Evolutionary conservation across 2,888 invertebrate species (phyloP).

Genomic region (Hydraecia micacea): DNA sequence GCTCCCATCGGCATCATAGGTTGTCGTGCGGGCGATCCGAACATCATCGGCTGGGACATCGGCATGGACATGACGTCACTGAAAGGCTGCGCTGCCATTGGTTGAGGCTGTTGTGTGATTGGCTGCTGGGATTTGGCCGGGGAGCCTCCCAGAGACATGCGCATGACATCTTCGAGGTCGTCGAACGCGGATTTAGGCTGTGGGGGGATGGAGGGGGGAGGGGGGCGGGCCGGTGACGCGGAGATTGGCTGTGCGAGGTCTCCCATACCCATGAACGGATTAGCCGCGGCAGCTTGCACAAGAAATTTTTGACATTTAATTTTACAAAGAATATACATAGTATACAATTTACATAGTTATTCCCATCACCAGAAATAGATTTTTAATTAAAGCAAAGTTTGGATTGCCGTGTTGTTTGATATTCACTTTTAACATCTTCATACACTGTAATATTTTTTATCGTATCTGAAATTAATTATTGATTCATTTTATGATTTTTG

Average conservation of each 20-base stretch:
- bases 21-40: conserved; percentile 86
- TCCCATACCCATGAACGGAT: conserved; percentile 92
- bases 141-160: conserved; percentile 92
- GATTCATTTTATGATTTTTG: no score
- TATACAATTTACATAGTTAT: conserved; percentile 46
- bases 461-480: neutral
- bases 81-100: conserved; percentile 83
- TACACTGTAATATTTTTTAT: neutral
- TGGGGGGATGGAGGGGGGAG: conserved; percentile 83
- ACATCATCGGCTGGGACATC: conserved; percentile 85
- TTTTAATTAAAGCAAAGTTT: conserved; percentile 64
- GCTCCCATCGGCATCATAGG: conserved; percentile 84
- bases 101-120: conserved; percentile 82
- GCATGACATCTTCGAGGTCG: conserved; percentile 92
- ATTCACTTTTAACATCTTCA: neutral
- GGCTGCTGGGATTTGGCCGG: conserved; percentile 85
- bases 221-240: conserved; percentile 89
- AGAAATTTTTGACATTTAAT: conserved; percentile 72
- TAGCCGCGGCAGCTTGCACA: conserved; percentile 90
- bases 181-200: conserved; percentile 92
- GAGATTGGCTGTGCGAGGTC: conserved; percentile 86
- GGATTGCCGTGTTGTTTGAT: conserved; percentile 62
- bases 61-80: conserved; percentile 83
- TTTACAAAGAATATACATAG: conserved; percentile 57
- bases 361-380: conserved; percentile 69